A percentile compares a stretch with the other conserved stretches of the same genome.
Evolutionary conservation across 2,113 vertebrate species (phyloP).

Genomic region (Oreochromis aureus): DNA sequence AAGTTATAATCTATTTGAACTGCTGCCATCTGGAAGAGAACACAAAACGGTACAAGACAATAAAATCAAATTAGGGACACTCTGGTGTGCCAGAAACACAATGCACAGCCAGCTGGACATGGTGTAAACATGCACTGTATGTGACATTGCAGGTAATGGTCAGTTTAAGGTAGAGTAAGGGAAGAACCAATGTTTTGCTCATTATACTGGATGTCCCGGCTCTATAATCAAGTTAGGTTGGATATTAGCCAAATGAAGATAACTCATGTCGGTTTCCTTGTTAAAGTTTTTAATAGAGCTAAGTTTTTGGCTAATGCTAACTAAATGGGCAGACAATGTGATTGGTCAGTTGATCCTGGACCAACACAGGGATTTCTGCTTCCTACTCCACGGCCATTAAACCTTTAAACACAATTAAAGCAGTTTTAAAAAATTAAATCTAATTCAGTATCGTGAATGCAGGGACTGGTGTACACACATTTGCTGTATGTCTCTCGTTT

Average conservation of each 20-base stretch:
- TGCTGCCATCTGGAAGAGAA: background rate
- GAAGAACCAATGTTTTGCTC: too few relatives aligned
- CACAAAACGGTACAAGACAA: accelerated
- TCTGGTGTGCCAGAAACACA: background rate
- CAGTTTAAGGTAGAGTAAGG: background rate
- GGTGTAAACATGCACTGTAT: background rate
- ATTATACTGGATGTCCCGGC: too few relatives aligned
- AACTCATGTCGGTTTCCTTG: background rate
- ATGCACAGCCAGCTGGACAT: background rate
- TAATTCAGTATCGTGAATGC: background rate
- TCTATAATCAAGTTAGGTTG: background rate
- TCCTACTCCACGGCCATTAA: background rate
- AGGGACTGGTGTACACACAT: background rate
- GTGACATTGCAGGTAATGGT: accelerated
- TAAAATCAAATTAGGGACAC: background rate
- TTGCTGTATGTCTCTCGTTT: background rate
- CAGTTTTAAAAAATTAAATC: background rate
- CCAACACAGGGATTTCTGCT: background rate
- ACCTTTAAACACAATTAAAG: background rate
- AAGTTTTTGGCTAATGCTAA: background rate
- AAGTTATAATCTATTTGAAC: too few relatives aligned
- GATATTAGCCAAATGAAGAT: background rate
- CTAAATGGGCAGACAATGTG: background rate
- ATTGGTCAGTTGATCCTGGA: background rate
- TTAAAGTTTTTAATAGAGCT: background rate